Evolutionary conservation across 2,797 vertebrate species (phyloP), one percentile per base, ranked within the genome.

Genomic region (Heteromormyrus szaboi): DNA sequence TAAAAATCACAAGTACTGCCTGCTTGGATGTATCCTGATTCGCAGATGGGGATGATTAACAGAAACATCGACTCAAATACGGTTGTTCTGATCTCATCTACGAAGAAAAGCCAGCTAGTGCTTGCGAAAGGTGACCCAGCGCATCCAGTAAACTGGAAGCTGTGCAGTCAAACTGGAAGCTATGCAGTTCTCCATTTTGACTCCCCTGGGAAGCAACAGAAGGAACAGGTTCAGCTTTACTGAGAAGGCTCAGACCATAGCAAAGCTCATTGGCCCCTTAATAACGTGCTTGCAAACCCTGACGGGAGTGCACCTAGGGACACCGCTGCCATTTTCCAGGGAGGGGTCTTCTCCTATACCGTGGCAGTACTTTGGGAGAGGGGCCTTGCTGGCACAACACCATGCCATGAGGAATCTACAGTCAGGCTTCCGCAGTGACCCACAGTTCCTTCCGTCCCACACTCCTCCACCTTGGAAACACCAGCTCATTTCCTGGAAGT

Each of bases 391-490:
- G 85, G 53, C 50, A 86, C 85, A 19, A 54, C 22, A 85, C 48
- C 81, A 51, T 29, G 44, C 51, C 14, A 37, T 53, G 17, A 86
- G 50, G 25, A 14, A 50, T 56, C 50, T 9, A 17, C 85, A 54
- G 85, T 0, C 17, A 12, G 22, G 29, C 17, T 37, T 86, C 51
- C 85, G 17, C 53, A 41, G 85, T 41, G 33, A 86, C 50, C 22
- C 53, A 84, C 50, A n/a, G 29, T 33, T 29, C 50, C 25, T 37
- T 56, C 53, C 8, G 17, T 22, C n/a, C 17, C 76, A 19, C 46
- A 14, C 54, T 4, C 59, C 41, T 44, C 86, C 44, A 48, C 56
- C 86, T 87, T 54, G 86, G 86, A 87, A 87, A 87, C 59, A 72
- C 62, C 68, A 72, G 46, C 56, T 79, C 87, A 51, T 76, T 68